Conservation (phyloP, 2,888 invertebrate species). For the Oeneis ivallda region DNA sequence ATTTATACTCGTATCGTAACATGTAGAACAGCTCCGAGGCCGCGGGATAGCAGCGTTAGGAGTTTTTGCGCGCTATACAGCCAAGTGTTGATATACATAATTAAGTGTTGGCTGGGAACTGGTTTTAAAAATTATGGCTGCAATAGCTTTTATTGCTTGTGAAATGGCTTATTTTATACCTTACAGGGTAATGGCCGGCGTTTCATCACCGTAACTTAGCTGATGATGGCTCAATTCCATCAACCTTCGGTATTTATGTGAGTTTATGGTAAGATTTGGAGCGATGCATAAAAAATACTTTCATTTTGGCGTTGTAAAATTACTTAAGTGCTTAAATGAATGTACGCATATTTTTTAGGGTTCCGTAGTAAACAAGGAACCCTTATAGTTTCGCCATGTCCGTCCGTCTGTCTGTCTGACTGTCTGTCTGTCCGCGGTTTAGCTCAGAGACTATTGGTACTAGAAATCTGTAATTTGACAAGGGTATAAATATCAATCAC, state of each 20-base stretch:
- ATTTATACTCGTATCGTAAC: not conserved
- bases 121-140: conserved; percentile 15
- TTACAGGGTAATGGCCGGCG: not conserved
- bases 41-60: not conserved
- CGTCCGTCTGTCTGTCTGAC: no score
- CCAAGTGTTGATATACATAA: conserved; percentile 20
- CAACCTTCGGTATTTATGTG: not conserved
- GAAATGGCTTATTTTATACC: conserved; percentile 14
- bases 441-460: no score
- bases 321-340: no score
- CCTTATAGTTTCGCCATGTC: no score
- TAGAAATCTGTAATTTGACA: no score
- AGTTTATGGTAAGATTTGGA: not conserved
- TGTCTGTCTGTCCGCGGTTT: no score
- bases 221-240: conserved; percentile 1
- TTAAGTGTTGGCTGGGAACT: conserved; percentile 16
- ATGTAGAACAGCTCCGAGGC: not conserved
- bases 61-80: conserved; percentile 17
- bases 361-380: no score
- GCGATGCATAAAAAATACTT: not conserved
- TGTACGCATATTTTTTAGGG: no score
- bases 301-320: no score
- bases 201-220: not conserved
- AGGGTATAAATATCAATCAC: no score
- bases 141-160: conserved; percentile 17